phyloP scores from a whole-genome alignment of 2,797 vertebrate species.

The Tarsius wallacei region DNA sequence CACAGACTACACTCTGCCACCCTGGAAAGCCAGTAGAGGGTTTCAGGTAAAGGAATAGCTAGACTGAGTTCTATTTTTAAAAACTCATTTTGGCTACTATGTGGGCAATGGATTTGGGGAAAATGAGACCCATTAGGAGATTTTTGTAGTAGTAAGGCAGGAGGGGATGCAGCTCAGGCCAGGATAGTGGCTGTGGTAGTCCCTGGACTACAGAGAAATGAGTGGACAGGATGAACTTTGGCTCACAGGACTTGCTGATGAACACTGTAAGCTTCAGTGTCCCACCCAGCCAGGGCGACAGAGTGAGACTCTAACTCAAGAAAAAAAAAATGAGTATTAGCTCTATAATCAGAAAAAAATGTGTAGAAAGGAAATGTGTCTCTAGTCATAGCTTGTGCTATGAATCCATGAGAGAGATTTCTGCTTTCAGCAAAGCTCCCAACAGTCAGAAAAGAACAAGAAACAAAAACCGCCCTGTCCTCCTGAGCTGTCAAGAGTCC shows the following conservation, averaged over 20 bases:
- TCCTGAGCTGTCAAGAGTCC: not conserved
- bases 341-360: not conserved
- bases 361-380: slow-evolving; percentile 13
- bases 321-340: too few species aligned
- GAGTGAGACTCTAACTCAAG: too few species aligned
- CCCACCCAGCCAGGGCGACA: not conserved
- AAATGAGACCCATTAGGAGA: not conserved
- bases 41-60: not conserved
- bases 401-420: not conserved
- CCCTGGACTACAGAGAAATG: not conserved
- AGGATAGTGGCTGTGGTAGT: not conserved
- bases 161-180: not conserved
- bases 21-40: not conserved
- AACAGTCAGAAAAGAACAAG: not conserved
- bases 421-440: slow-evolving; percentile 1
- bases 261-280: rapidly evolving
- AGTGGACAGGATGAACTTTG: not conserved
- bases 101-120: not conserved
- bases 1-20: not conserved
- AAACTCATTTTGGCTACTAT: too few species aligned
- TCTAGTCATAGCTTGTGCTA: not conserved
- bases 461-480: slow-evolving; percentile 13
- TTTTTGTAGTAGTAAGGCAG: not conserved
- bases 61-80: not conserved
- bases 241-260: not conserved